Percentiles rank a stretch among this genome's conserved stretches.
Conservation (phyloP, 2,888 invertebrate genomes). For the Heptascelio sp. region DNA sequence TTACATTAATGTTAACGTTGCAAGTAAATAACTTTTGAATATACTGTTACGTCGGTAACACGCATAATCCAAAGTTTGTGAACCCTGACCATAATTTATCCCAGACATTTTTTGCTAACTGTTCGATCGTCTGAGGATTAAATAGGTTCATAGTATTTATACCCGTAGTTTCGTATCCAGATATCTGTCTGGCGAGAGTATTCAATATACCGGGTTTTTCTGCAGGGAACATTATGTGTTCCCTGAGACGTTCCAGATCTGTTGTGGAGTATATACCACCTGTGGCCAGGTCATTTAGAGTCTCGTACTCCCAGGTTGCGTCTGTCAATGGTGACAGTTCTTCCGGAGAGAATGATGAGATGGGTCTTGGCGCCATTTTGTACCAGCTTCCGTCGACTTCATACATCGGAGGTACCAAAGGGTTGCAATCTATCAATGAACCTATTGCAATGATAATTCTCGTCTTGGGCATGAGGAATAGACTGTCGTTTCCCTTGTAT, state of each 20-base stretch:
- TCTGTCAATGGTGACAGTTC: background rate
- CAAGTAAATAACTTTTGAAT: no score
- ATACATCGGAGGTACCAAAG: conserved; percentile 63
- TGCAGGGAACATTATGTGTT: conserved; percentile 45
- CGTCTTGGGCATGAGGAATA: background rate
- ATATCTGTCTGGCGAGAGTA: background rate
- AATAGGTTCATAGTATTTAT: background rate
- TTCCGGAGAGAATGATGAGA: background rate
- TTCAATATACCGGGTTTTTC: background rate
- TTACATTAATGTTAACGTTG: no score
- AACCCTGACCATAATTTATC: no score
- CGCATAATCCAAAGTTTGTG: no score
- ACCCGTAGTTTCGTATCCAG: background rate
- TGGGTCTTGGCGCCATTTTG: background rate
- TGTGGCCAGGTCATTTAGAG: background rate
- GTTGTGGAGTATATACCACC: conserved; percentile 43
- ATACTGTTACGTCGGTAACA: no score
- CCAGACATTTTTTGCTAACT: background rate
- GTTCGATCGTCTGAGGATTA: background rate
- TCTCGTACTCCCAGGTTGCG: conserved; percentile 1
- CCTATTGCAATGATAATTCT: background rate
- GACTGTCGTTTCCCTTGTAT: background rate
- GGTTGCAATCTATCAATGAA: conserved; percentile 42
- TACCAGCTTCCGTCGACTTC: conserved; percentile 33
- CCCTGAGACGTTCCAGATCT: conserved; percentile 24